These are phyloP conservation scores for Poeciliopsis turrubarensis DNA, from an alignment of 2,113 vertebrate species.

Conservation along the genomic window DNA sequence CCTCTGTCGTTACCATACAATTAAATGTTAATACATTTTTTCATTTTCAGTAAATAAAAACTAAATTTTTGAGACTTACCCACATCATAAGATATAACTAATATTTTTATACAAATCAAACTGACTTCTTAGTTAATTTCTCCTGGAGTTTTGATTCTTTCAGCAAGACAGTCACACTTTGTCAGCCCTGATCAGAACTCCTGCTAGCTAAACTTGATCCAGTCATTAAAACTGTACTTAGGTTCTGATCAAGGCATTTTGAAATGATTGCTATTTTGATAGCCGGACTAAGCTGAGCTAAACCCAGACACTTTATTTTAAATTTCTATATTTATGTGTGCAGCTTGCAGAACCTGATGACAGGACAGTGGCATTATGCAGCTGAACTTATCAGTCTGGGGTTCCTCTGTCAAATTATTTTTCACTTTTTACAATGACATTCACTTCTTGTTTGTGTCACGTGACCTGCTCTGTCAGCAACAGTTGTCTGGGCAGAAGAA, in stretches of 20 bases:
- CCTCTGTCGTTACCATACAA: no score
- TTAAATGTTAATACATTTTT: no score
- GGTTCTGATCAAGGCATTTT: background rate
- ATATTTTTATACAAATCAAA: no score
- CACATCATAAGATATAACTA: no score
- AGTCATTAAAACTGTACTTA: background rate
- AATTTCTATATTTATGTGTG: background rate
- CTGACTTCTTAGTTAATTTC: no score
- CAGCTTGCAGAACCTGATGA: background rate
- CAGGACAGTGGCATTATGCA: background rate
- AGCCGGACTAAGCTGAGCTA: background rate
- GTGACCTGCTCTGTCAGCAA: background rate
- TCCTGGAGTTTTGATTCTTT: background rate
- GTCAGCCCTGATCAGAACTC: background rate
- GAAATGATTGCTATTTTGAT: background rate
- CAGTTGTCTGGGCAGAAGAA: background rate
- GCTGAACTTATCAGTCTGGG: background rate
- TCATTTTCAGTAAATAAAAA: no score
- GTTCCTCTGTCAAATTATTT: background rate
- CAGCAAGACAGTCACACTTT: background rate
- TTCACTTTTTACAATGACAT: no score
- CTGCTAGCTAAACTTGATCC: background rate
- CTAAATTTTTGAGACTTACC: no score
- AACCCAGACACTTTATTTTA: background rate
- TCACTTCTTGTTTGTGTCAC: background rate